These are phyloP conservation scores for Temnothorax ravouxi DNA, from an alignment of 2,888 invertebrate species.

Conservation along the genomic window DNA sequence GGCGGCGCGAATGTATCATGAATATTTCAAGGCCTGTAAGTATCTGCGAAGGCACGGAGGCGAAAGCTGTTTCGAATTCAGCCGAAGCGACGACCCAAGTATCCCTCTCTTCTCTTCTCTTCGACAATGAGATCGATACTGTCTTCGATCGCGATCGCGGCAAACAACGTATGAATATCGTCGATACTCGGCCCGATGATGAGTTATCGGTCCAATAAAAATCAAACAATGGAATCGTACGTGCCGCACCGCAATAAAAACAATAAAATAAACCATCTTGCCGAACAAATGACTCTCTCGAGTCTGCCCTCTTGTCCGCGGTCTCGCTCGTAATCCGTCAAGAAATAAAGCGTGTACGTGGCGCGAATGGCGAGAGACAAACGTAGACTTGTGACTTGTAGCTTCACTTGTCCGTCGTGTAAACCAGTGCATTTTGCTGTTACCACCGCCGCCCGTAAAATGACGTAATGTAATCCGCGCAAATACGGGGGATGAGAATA, in stretches of 20 bases:
- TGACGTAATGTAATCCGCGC: conserved; percentile 15
- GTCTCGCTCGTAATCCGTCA: conserved; percentile 34
- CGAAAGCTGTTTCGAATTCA: conserved; percentile 75
- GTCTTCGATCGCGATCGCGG: conserved; percentile 35
- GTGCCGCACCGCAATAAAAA: not conserved
- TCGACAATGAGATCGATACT: conserved; percentile 44
- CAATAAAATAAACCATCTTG: not conserved
- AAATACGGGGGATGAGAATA: not conserved
- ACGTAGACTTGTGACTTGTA: conserved; percentile 38
- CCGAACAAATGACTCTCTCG: not conserved
- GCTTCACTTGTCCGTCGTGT: conserved; percentile 2
- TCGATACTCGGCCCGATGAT: not conserved
- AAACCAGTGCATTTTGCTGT: conserved; percentile 34
- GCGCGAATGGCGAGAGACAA: conserved; percentile 13
- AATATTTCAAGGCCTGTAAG: conserved; percentile 80
- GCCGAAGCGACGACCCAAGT: conserved; percentile 58
- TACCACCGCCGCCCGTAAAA: not conserved
- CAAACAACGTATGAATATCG: not conserved
- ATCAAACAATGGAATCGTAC: not conserved
- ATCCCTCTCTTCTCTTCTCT: not conserved
- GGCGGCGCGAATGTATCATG: conserved; percentile 71
- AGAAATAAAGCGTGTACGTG: conserved; percentile 32
- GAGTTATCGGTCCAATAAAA: conserved; percentile 11
- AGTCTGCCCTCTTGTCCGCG: not conserved
- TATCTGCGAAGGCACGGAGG: conserved; percentile 69